Conservation (phyloP, 2,888 invertebrate genomes). For the Aphidius colemani region DNA sequence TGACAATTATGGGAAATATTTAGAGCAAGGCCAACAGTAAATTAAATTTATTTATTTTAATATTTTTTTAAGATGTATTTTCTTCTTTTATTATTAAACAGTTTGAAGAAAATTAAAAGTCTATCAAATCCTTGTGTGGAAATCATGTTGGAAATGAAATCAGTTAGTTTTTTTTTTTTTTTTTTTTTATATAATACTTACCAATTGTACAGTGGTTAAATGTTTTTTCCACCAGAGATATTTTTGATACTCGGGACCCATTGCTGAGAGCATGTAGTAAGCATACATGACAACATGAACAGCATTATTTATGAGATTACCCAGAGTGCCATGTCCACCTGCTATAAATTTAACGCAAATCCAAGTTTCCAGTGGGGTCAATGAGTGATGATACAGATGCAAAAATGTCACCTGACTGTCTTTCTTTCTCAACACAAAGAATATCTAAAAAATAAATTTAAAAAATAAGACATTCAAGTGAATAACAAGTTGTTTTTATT, state of each 20-base stretch:
- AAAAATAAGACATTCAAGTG: no score
- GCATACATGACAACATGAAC: slow-evolving; percentile 88
- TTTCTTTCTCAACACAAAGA: slow-evolving; percentile 84
- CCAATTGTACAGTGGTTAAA: slow-evolving; percentile 82
- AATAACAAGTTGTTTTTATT: no score
- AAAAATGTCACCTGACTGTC: slow-evolving; percentile 82
- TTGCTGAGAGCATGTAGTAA: slow-evolving; percentile 84
- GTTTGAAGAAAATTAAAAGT: no score
- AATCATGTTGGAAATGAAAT: neutral
- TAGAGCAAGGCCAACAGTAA: no score
- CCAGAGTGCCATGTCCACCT: slow-evolving; percentile 88
- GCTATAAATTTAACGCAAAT: slow-evolving; percentile 77
- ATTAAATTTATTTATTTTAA: neutral
- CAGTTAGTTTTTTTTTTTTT: neutral
- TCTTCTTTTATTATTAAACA: no score
- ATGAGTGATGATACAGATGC: slow-evolving; percentile 83
- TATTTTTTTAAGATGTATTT: no score
- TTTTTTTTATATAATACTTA: slow-evolving; percentile 53
- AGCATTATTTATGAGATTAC: slow-evolving; percentile 82
- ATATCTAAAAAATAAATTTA: slow-evolving; percentile 58
- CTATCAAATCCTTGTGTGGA: slow-evolving; percentile 7
- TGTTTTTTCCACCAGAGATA: slow-evolving; percentile 92
- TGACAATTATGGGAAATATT: no score
- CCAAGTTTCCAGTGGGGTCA: slow-evolving; percentile 80
- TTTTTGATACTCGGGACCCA: slow-evolving; percentile 84